Percentiles rank a stretch among this genome's conserved stretches.
These are phyloP conservation scores for Hipparchia semele DNA, from an alignment of 2,888 invertebrate genomes.

Conservation along the genomic window DNA sequence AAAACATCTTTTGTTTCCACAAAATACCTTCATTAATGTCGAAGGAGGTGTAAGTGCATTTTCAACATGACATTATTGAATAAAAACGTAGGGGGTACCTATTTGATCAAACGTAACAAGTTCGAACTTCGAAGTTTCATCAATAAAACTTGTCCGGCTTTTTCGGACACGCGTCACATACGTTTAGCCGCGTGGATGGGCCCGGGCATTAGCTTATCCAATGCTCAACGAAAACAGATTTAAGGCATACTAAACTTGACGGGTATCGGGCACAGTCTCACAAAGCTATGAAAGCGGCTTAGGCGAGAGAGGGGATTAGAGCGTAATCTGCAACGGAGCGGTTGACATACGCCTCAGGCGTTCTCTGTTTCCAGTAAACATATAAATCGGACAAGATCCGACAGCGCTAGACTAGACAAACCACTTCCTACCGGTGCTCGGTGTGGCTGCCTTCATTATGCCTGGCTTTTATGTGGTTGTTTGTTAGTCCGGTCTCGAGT, in stretches of 20 bases:
- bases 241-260: slow-evolving; percentile 65
- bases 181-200: slow-evolving; percentile 21
- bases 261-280: slow-evolving; percentile 69
- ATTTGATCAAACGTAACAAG: slow-evolving; percentile 6
- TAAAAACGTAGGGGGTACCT: neutral
- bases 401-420: slow-evolving; percentile 42
- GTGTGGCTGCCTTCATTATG: slow-evolving; percentile 24
- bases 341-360: slow-evolving; percentile 74
- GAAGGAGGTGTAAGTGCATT: slow-evolving; percentile 2
- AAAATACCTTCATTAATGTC: slow-evolving; percentile 4
- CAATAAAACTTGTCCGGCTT: slow-evolving; percentile 17
- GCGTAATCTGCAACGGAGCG: slow-evolving; percentile 74
- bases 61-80: neutral
- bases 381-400: slow-evolving; percentile 44
- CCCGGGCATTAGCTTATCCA: slow-evolving; percentile 29
- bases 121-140: slow-evolving; percentile 4
- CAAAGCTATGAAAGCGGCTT: slow-evolving; percentile 79
- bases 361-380: slow-evolving; percentile 54
- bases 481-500: neutral
- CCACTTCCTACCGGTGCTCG: slow-evolving; percentile 36
- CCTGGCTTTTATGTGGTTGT: slow-evolving; percentile 17
- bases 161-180: slow-evolving; percentile 19
- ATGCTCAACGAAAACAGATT: slow-evolving; percentile 64
- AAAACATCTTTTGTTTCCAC: slow-evolving; percentile 1
- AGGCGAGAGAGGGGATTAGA: slow-evolving; percentile 77